Evolutionary conservation across 2,797 vertebrate genomes (phyloP), one percentile per base, ranked within the genome.

Genomic region (Urophycis tenuis): DNA sequence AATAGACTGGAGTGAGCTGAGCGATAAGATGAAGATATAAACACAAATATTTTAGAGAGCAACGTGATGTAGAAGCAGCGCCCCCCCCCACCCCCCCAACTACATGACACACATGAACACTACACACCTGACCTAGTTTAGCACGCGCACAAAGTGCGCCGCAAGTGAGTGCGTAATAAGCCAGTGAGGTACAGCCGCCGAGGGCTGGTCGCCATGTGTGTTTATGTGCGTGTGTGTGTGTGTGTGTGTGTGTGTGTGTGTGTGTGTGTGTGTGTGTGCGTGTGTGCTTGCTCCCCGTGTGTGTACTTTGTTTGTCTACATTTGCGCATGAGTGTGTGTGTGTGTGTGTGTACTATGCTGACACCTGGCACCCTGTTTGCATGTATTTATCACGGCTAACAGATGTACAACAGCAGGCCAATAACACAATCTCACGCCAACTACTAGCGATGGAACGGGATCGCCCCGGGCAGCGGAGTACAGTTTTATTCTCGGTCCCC

Each of bases 391-490:
- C 78, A 72, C 77, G 72, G 72, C 81, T 79, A 67, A 77, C 75
- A 75, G 19, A 11, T 22, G 17, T 15, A 25, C 12, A 11, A 9
- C 9, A 25, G 64, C 6, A 30, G n/a, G 64, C 64, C 12, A 7
- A 69, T 2, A 69, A 60, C 7, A 22, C n/a, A 73, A 74, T 53
- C 71, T 34, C 70, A 80, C 73, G 81, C 75, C 76, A 77, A 67
- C 73, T 78, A n/a, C 76, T 83, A 83, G 76, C 36, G 83, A 81
- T 74, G 82, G 86, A 84, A 83, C 82, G 84, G 80, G 85, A 80
- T 82, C 83, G 85, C 81, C 85, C 82, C 79, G 53, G 76, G 78
- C 77, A 82, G 82, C 81, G 75, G 6, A 17, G 33, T 7, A 14
- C 32, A 19, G 31, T 72, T 72, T 82, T 80, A 79, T 79, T 82